Evolutionary conservation across 30 jellyfish, hydroid and myxozoan genomes (phyloP).

Genomic region (Turritopsis rubra): DNA sequence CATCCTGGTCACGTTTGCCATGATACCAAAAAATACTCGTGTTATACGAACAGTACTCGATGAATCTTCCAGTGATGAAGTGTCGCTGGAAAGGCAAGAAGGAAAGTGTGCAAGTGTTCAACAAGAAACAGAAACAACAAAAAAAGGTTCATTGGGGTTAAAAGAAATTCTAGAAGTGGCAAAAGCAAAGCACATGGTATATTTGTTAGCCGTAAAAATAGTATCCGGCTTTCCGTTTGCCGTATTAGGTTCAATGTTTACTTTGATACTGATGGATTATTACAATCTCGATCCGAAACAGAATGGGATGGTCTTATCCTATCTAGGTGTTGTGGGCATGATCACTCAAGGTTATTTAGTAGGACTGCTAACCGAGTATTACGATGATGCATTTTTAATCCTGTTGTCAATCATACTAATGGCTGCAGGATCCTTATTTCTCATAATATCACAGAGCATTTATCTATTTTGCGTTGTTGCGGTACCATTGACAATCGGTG

Average conservation of each 20-base stretch:
- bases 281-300: constrained; percentile 73
- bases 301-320: constrained; percentile 81
- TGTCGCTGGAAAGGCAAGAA: not conserved
- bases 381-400: constrained; percentile 19
- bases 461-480: constrained; percentile 17
- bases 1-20: constrained; percentile 3
- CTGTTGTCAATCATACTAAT: constrained; percentile 14
- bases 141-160: constrained; percentile 15
- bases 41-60: constrained; percentile 12
- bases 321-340: constrained; percentile 77
- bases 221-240: constrained; percentile 84
- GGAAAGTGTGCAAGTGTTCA: not conserved
- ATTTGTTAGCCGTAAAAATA: constrained; percentile 61
- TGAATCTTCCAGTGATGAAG: not conserved
- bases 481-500: constrained; percentile 34
- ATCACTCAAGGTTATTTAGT: constrained; percentile 29
- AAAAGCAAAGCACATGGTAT: constrained; percentile 48
- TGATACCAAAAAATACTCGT: constrained; percentile 25
- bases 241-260: constrained; percentile 73
- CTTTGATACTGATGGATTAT: constrained; percentile 75
- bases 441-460: constrained; percentile 22
- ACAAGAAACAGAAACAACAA: not conserved
- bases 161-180: constrained; percentile 38
- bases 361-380: constrained; percentile 14
- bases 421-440: constrained; percentile 25